Conservation (phyloP, 2,797 vertebrate species). For the Cottoperca gobio region DNA sequence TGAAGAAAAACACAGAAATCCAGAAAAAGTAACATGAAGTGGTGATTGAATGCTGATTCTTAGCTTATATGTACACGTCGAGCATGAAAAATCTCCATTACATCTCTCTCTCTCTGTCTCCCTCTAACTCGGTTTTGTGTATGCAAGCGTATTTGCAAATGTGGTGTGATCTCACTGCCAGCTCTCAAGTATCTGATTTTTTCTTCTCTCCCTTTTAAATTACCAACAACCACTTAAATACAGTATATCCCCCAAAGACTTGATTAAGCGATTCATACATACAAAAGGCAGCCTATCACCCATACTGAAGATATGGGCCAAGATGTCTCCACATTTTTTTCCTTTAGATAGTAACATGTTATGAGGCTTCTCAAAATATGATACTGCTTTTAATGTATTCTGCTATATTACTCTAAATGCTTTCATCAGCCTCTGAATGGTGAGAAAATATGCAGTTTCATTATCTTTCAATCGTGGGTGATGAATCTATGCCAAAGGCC, state of each 20-base stretch:
- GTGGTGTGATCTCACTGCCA: conserved; percentile 56
- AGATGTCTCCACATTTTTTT: conserved; percentile 66
- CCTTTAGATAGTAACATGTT: conserved; percentile 70
- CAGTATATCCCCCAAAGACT: conserved; percentile 55
- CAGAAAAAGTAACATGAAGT: conserved; percentile 63
- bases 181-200: conserved; percentile 49
- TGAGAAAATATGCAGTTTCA: conserved; percentile 84
- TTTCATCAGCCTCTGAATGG: conserved; percentile 85
- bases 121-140: conserved; percentile 47
- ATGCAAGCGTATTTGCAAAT: conserved; percentile 57
- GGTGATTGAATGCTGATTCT: conserved; percentile 68
- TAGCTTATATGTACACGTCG: conserved; percentile 67
- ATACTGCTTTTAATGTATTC: conserved; percentile 83
- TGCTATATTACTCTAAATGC: conserved; percentile 83
- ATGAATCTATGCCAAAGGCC: conserved; percentile 84
- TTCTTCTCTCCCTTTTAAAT: conserved; percentile 47
- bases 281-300: conserved; percentile 66
- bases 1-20: conserved; percentile 39
- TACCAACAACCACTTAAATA: conserved; percentile 64
- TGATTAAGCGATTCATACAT: conserved; percentile 71
- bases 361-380: conserved; percentile 74
- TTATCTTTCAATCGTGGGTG: conserved; percentile 83
- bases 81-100: conserved; percentile 45
- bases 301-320: conserved; percentile 69
- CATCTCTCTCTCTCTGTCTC: conserved; percentile 27